Conservation (phyloP, 2,797 vertebrate species). For the Acestrorhynchus altus region DNA sequence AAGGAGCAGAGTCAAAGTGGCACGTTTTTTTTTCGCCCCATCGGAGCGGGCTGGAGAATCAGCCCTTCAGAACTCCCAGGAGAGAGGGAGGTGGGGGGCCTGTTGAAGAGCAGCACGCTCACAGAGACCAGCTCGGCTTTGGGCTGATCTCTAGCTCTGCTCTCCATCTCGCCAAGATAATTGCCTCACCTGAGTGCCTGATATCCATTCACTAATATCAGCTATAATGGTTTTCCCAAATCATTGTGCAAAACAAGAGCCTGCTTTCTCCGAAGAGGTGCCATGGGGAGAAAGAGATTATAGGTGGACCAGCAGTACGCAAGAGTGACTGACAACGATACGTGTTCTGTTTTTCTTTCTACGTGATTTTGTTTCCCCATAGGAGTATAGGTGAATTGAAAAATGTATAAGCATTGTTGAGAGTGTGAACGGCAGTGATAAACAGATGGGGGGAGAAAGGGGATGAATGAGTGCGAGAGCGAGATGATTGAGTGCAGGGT, state of each 20-base stretch:
- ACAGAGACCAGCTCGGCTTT: conserved; percentile 48
- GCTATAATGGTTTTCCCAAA: conserved; percentile 58
- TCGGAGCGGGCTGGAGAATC: conserved; percentile 69
- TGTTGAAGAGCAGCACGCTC: conserved; percentile 43
- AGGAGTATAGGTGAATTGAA: conserved; percentile 60
- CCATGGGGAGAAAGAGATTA: conserved; percentile 32
- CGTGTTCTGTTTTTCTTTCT: conserved; percentile 50
- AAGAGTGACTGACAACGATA: neutral
- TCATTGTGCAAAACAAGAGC: conserved; percentile 55
- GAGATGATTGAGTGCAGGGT: conserved; percentile 65
- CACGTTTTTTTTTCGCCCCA: conserved; percentile 61
- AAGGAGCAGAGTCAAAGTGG: conserved; percentile 65
- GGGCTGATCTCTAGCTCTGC: conserved; percentile 51
- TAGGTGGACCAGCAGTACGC: conserved; percentile 28
- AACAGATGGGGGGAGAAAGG: conserved; percentile 61
- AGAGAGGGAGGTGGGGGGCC: conserved; percentile 37
- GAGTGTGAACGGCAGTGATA: conserved; percentile 63
- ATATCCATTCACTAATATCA: conserved; percentile 48
- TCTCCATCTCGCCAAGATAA: conserved; percentile 55
- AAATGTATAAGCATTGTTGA: conserved; percentile 56
- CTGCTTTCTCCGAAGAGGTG: conserved; percentile 39
- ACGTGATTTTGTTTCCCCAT: conserved; percentile 49
- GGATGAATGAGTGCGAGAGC: conserved; percentile 76
- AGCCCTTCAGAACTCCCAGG: conserved; percentile 50
- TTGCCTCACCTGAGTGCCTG: conserved; percentile 54